Evolutionary conservation across 2,888 invertebrate genomes (phyloP), one percentile per base, ranked within the genome.

Genomic region (Flabesymbios commensalis): DNA sequence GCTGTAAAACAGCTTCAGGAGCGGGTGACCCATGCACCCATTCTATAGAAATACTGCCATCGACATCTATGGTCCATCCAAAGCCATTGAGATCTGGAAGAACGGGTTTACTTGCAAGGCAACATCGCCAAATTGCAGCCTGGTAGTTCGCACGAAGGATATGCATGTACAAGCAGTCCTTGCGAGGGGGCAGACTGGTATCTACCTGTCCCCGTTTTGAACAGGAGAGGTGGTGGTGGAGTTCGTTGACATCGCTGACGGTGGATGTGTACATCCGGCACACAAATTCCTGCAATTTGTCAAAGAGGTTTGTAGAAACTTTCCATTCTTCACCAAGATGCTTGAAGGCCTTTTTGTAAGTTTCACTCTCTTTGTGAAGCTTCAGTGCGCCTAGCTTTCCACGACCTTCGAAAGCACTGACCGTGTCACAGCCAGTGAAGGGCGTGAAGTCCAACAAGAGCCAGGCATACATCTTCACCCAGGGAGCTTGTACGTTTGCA

Each of bases 11-110:
- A 14, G 31, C 31, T 7, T 49, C 29, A 7, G 49, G 49, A 29
- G 49, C 49, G 14, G 49, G 49, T 26, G 31, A 7, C 31, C 49
- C 49, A 29, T 28, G 26, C 31, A 49, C 31, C 45, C 49, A 49
- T 29, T 26, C 7, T 29, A 49, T 49, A 14, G 7, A 29, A 10
- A 49, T 14, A 29, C 31, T 10, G 7, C 49, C 49, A 29, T 49
- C 22, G 31, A 29, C 29, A 22, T 31, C 49, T 10, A 31, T 7
- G 5, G 28, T 14, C 49, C 49, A 49, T 7, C 49, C 49, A n/a
- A n/a, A n/a, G n/a, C n/a, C n/a, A n/a, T n/a, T n/a, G 22, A 28
- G 31, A 17, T 26, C 31, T 29, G 49, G 49, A 7, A 49, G 14
- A 14, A 29, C 49, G 14, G 49, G 10, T 29, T 26, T 31, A 14